phyloP scores from a whole-genome alignment of 2,888 invertebrate species.

The Hydroisotoma schaefferi region DNA sequence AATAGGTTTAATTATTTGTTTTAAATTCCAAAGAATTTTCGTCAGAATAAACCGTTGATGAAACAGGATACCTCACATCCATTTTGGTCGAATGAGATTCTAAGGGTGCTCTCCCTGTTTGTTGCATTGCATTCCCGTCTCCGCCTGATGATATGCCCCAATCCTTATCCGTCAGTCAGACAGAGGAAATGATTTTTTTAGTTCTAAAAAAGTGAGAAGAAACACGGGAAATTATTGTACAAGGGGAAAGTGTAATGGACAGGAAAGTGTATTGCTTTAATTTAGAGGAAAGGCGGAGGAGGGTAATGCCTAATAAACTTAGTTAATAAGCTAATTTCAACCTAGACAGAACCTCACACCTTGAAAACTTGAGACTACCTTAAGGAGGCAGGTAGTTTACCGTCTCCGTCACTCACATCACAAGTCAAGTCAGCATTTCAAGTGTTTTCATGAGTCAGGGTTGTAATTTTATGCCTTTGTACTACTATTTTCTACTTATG shows the following conservation, averaged over 20 bases:
- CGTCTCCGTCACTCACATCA: constrained; percentile 24
- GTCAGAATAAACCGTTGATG: too few species aligned
- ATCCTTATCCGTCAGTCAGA: too few species aligned
- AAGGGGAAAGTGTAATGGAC: constrained; percentile 3
- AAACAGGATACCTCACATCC: too few species aligned
- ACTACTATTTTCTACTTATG: too few species aligned
- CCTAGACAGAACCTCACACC: constrained; percentile 41
- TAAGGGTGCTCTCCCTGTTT: too few species aligned
- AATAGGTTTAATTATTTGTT: too few species aligned
- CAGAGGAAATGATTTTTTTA: too few species aligned
- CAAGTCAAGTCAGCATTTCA: constrained; percentile 16
- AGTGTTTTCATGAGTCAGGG: constrained; percentile 14
- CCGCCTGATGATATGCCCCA: too few species aligned
- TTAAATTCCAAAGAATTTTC: too few species aligned
- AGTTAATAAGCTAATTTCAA: constrained; percentile 43
- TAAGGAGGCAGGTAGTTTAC: constrained; percentile 28
- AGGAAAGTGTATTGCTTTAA: constrained; percentile 10
- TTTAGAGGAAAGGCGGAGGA: constrained; percentile 14
- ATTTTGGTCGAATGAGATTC: too few species aligned
- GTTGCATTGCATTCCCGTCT: too few species aligned
- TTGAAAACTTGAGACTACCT: constrained; percentile 30
- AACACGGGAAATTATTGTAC: neutral
- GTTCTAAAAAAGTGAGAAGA: neutral
- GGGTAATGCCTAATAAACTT: constrained; percentile 37
- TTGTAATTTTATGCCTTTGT: too few species aligned